Conservation (phyloP, 1,140 invertebrate genomes). For the Temnothorax longispinosus region DNA sequence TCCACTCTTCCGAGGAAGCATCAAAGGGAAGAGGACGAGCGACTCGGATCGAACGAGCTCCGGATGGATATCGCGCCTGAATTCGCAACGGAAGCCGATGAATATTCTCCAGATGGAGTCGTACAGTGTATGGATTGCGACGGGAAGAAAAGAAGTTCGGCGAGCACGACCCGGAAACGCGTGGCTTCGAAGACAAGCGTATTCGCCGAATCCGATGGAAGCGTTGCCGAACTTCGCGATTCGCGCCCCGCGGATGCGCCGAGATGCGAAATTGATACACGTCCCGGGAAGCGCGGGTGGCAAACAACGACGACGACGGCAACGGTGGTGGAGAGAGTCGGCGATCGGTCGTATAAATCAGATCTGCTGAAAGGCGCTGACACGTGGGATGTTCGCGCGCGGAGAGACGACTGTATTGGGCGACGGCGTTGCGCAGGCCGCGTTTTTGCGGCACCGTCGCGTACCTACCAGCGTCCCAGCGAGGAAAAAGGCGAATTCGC, state of each 20-base stretch:
- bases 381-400: conserved; percentile 9
- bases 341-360: conserved; percentile 40
- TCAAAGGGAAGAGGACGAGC: conserved; percentile 28
- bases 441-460: conserved; percentile 22
- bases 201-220: conserved; percentile 44
- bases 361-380: conserved; percentile 28
- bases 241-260: background rate
- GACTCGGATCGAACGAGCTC: background rate
- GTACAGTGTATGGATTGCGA: background rate
- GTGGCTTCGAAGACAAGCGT: conserved; percentile 50
- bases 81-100: conserved; percentile 27
- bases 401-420: background rate
- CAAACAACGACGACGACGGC: background rate
- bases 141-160: background rate
- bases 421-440: background rate
- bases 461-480: background rate
- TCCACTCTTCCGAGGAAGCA: background rate
- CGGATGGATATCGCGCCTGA: conserved; percentile 4
- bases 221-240: conserved; percentile 11
- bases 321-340: background rate
- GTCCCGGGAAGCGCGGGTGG: background rate
- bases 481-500: conserved; percentile 1
- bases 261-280: background rate
- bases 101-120: conserved; percentile 3
- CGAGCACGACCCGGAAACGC: conserved; percentile 24